A percentile compares a stretch with the other conserved stretches of the same genome.
Evolutionary conservation across 2,113 vertebrate species (phyloP).

Genomic region (Sinosuthora webbiana): DNA sequence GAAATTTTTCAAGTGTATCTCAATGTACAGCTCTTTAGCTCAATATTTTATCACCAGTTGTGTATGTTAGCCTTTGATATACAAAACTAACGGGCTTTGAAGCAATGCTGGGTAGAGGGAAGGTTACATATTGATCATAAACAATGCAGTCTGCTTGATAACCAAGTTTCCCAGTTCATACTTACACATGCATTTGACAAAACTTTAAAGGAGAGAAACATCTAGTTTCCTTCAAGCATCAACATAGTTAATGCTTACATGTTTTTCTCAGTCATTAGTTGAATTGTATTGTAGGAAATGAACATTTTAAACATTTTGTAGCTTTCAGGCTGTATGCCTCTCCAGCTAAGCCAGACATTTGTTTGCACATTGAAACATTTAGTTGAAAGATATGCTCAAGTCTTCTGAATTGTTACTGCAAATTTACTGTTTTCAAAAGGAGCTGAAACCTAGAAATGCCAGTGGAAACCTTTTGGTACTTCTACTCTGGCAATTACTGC

Average conservation of each 20-base stretch:
- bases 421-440: background rate
- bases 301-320: background rate
- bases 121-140: background rate
- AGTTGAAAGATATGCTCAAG: background rate
- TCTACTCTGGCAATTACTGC: constrained; percentile 1
- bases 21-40: background rate
- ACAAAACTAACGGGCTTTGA: background rate
- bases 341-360: background rate
- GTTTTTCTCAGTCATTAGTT: background rate
- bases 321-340: background rate
- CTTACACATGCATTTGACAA: background rate
- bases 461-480: constrained; percentile 21
- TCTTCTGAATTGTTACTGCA: background rate
- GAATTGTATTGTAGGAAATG: background rate
- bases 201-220: background rate
- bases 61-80: background rate
- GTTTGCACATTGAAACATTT: background rate
- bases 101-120: background rate
- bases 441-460: constrained; percentile 2
- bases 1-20: background rate
- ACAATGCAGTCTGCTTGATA: background rate
- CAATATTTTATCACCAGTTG: background rate
- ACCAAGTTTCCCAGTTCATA: background rate
- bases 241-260: background rate
- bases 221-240: background rate